Evolutionary conservation across 2,888 invertebrate species (phyloP).

Genomic region (Flabesymbios commensalis): DNA sequence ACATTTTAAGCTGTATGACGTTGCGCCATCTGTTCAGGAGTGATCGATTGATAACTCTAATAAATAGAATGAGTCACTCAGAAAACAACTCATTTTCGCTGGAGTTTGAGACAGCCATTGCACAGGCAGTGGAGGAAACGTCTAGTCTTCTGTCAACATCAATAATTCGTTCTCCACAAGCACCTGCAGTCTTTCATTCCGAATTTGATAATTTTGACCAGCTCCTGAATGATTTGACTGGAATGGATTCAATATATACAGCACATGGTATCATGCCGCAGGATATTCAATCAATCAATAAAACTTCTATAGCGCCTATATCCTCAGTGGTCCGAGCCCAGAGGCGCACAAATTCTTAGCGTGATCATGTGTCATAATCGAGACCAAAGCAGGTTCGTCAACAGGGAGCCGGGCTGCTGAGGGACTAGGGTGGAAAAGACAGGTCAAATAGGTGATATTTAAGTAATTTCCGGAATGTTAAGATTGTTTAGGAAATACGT

Average conservation of each 20-base stretch:
- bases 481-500: too few relatives aligned
- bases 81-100: constrained; percentile 10
- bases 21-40: constrained; percentile 9
- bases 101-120: background rate
- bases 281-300: too few relatives aligned
- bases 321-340: too few relatives aligned
- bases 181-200: constrained; percentile 35
- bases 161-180: constrained; percentile 27
- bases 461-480: too few relatives aligned
- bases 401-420: too few relatives aligned
- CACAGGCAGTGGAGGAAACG: background rate
- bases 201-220: constrained; percentile 40
- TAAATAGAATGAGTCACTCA: background rate
- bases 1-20: background rate
- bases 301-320: too few relatives aligned
- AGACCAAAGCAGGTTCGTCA: too few relatives aligned
- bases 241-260: constrained; percentile 33
- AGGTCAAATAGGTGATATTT: too few relatives aligned
- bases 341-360: too few relatives aligned
- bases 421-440: too few relatives aligned
- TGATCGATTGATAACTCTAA: background rate
- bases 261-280: constrained; percentile 42
- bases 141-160: constrained; percentile 29
- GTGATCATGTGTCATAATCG: too few relatives aligned
- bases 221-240: constrained; percentile 30